A percentile compares a stretch with the other conserved stretches of the same genome.
phyloP scores from a whole-genome alignment of 2,797 vertebrate genomes.

The Epinephelus malabaricus region DNA sequence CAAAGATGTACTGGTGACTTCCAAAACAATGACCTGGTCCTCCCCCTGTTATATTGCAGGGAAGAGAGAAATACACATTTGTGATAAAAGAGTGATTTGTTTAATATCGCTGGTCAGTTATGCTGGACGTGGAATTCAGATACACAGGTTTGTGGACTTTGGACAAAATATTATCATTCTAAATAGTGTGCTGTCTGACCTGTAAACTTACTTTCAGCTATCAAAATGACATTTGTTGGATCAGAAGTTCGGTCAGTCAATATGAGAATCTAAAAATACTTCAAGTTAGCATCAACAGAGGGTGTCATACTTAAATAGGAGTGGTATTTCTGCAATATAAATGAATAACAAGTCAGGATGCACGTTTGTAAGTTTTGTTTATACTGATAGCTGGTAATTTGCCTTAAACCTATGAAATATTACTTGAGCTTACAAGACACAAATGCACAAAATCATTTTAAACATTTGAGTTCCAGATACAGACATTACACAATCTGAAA shows the following conservation, averaged over 20 bases:
- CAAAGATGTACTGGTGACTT: too few species aligned
- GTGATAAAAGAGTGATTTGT: too few species aligned
- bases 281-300: too few species aligned
- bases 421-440: constrained; percentile 1
- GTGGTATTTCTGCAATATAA: too few species aligned
- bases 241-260: neutral
- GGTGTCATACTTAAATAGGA: too few species aligned
- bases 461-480: too few species aligned
- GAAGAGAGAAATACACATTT: too few species aligned
- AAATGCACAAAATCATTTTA: neutral
- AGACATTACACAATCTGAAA: too few species aligned
- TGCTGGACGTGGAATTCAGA: neutral
- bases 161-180: neutral
- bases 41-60: too few species aligned
- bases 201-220: neutral
- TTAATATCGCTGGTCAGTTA: too few species aligned
- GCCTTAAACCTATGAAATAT: neutral
- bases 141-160: neutral
- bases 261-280: neutral
- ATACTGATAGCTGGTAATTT: neutral
- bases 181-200: neutral
- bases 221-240: neutral
- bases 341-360: neutral
- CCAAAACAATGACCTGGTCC: too few species aligned
- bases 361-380: neutral